Conservation (phyloP, 1,140 invertebrate genomes). For the Neoseiulus cucumeris region DNA sequence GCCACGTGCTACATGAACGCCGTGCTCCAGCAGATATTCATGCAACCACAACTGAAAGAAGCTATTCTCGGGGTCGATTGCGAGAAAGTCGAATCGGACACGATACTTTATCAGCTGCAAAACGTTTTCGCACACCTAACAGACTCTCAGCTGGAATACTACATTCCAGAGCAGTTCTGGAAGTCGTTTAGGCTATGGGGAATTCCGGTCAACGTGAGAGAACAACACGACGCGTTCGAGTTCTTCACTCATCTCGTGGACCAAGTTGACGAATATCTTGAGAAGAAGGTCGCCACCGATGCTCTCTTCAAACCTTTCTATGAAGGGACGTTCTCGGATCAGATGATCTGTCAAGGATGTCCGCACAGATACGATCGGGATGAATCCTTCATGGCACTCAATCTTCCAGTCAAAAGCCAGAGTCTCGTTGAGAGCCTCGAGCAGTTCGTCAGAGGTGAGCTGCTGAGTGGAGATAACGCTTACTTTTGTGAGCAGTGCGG, state of each 20-base stretch:
- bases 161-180: slow-evolving; percentile 39
- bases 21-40: slow-evolving; percentile 37
- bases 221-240: slow-evolving; percentile 42
- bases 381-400: slow-evolving; percentile 37
- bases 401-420: slow-evolving; percentile 37
- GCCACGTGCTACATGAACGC: slow-evolving; percentile 44
- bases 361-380: slow-evolving; percentile 39
- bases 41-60: slow-evolving; percentile 33
- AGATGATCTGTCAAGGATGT: slow-evolving; percentile 41
- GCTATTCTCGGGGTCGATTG: slow-evolving; percentile 31
- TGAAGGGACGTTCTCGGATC: slow-evolving; percentile 38
- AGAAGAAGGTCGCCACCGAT: slow-evolving; percentile 19
- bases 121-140: slow-evolving; percentile 37
- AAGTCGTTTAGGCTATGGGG: slow-evolving; percentile 37
- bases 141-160: slow-evolving; percentile 37
- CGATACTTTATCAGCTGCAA: slow-evolving; percentile 34
- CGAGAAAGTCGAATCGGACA: slow-evolving; percentile 24
- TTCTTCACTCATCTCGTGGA: slow-evolving; percentile 37
- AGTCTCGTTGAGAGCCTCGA: slow-evolving; percentile 37
- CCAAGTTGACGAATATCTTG: slow-evolving; percentile 36
- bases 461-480: slow-evolving; percentile 40
- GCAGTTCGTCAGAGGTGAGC: slow-evolving; percentile 40
- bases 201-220: slow-evolving; percentile 37
- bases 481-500: slow-evolving; percentile 40
- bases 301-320: slow-evolving; percentile 28